These are phyloP conservation scores for Sebastes cheni DNA, from an alignment of 2,797 vertebrate genomes.

Conservation along the genomic window DNA sequence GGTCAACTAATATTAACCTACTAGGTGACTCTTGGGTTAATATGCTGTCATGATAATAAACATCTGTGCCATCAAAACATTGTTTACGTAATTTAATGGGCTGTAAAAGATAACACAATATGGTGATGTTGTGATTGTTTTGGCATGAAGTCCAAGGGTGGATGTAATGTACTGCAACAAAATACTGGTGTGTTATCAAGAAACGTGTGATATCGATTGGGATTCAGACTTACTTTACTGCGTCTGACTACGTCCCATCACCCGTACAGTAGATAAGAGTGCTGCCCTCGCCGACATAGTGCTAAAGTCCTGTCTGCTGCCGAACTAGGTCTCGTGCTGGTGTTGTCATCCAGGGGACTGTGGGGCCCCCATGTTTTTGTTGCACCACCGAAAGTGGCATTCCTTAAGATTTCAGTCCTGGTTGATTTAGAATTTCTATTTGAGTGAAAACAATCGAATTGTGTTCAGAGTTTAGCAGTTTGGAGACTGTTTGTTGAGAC, in stretches of 20 bases:
- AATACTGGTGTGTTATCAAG: background rate
- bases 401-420: background rate
- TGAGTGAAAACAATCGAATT: background rate
- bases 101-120: background rate
- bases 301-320: conserved; percentile 18
- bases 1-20: background rate
- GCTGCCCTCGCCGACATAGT: background rate
- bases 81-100: background rate
- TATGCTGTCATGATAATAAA: background rate
- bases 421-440: background rate
- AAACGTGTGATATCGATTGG: background rate
- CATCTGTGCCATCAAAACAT: background rate
- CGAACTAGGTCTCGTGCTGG: background rate
- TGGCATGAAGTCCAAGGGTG: background rate
- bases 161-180: background rate
- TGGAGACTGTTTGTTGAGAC: background rate
- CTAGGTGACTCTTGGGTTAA: background rate
- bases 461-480: background rate
- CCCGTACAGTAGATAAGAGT: background rate
- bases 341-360: background rate
- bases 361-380: background rate
- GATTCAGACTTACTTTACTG: background rate
- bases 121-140: background rate
- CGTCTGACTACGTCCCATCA: conserved; percentile 1
- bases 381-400: background rate